These are phyloP conservation scores for Pissodes strobi DNA, from an alignment of 1,140 invertebrate species.

Conservation along the genomic window DNA sequence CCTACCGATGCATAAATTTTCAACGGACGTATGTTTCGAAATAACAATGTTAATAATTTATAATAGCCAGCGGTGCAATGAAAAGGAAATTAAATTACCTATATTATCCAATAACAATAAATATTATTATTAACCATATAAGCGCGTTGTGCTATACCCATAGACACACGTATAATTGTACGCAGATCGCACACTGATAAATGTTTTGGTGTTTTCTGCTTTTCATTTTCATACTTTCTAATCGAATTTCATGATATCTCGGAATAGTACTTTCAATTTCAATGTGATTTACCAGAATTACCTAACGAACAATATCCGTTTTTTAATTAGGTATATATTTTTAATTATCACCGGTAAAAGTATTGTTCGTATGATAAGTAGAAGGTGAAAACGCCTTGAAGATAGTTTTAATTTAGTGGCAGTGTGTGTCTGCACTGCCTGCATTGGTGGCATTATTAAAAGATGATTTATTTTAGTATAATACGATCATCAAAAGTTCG, in stretches of 20 bases:
- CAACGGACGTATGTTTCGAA: too few species aligned
- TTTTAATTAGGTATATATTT: conserved; percentile 8
- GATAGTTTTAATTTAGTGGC: too few species aligned
- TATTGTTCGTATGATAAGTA: too few species aligned
- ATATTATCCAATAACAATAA: conserved; percentile 32
- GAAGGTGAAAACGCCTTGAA: too few species aligned
- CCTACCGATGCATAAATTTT: too few species aligned
- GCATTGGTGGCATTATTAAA: too few species aligned
- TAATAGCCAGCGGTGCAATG: conserved; percentile 2
- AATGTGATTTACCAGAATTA: conserved; percentile 8
- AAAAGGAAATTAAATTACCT: conserved; percentile 32
- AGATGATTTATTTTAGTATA: too few species aligned
- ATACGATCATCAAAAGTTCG: too few species aligned
- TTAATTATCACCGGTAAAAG: too few species aligned
- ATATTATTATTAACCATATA: conserved; percentile 28
- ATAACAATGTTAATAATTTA: too few species aligned
- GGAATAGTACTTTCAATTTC: conserved; percentile 14
- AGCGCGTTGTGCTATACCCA: conserved; percentile 18
- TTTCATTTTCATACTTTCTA: conserved; percentile 29
- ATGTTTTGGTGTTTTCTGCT: conserved; percentile 15
- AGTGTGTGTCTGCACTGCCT: too few species aligned
- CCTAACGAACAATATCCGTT: conserved; percentile 7
- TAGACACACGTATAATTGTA: conserved; percentile 10
- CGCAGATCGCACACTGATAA: conserved; percentile 14
- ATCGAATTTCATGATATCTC: conserved; percentile 28